Conservation (phyloP, 2,113 vertebrate genomes). For the Spermophilus dauricus region DNA sequence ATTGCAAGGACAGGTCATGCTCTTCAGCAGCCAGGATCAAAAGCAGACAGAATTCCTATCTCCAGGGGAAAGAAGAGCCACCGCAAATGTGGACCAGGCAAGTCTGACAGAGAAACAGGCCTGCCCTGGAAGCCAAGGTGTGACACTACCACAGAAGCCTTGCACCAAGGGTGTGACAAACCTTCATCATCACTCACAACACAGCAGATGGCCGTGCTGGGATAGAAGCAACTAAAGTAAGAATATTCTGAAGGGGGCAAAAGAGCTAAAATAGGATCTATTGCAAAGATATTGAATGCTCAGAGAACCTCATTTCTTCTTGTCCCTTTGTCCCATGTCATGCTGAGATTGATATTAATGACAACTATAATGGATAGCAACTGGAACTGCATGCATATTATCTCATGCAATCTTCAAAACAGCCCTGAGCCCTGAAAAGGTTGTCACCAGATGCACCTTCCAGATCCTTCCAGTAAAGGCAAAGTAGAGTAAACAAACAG, state of each 20-base stretch:
- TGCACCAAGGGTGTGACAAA: not conserved
- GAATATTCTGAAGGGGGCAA: not conserved
- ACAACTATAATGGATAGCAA: not conserved
- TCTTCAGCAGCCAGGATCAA: not conserved
- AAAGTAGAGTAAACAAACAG: not conserved
- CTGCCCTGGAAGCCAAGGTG: not conserved
- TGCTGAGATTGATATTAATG: not conserved
- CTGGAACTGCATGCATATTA: not conserved
- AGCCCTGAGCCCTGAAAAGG: not conserved
- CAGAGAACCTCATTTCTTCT: slow-evolving; percentile 10
- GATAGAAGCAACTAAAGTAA: not conserved
- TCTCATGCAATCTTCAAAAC: not conserved
- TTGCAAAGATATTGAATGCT: not conserved
- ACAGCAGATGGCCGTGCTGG: not conserved
- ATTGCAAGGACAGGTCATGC: not conserved
- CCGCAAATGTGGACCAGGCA: not conserved
- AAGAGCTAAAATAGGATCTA: not conserved
- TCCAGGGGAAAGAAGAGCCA: not conserved
- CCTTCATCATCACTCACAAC: not conserved
- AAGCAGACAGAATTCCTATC: not conserved
- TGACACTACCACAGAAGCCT: not conserved
- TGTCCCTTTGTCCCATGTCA: not conserved
- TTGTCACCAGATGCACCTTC: not conserved
- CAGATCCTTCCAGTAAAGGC: not conserved
- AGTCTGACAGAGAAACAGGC: not conserved